phyloP scores from a whole-genome alignment of 2,888 invertebrate species.

The Apodemia duryi region DNA sequence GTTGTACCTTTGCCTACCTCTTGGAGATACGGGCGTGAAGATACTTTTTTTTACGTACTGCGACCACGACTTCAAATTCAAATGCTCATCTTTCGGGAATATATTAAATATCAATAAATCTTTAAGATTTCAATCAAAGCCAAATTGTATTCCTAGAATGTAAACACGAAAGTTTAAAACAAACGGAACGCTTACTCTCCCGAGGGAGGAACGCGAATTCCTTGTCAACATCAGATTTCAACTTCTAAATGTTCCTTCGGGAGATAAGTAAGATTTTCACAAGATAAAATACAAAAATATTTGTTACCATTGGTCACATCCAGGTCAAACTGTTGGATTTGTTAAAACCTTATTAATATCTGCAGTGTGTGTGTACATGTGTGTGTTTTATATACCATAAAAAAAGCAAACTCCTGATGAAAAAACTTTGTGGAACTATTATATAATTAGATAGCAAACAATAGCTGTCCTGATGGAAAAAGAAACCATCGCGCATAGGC shows the following conservation, averaged over 20 bases:
- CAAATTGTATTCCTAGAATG: not conserved
- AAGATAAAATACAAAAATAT: not conserved
- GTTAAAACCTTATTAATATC: no score
- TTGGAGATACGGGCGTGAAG: no score
- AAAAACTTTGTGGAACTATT: no score
- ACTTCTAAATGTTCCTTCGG: not conserved
- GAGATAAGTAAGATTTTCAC: not conserved
- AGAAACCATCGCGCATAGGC: no score
- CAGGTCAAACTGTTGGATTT: no score
- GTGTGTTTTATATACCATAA: no score
- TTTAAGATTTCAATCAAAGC: not conserved
- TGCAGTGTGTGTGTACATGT: no score
- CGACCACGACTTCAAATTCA: not conserved
- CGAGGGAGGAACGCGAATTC: not conserved
- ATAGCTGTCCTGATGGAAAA: no score
- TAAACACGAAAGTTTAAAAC: conserved; percentile 1
- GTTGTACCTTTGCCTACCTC: no score
- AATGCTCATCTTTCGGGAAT: not conserved
- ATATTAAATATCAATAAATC: not conserved
- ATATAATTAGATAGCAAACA: no score
- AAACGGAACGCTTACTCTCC: not conserved
- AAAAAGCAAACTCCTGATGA: no score
- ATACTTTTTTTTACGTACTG: not conserved
- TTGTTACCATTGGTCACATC: not conserved
- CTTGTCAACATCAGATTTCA: not conserved